Base-by-base conservation (phyloP, 2,888 invertebrate genomes). In the Melanchra persicariae region DNA sequence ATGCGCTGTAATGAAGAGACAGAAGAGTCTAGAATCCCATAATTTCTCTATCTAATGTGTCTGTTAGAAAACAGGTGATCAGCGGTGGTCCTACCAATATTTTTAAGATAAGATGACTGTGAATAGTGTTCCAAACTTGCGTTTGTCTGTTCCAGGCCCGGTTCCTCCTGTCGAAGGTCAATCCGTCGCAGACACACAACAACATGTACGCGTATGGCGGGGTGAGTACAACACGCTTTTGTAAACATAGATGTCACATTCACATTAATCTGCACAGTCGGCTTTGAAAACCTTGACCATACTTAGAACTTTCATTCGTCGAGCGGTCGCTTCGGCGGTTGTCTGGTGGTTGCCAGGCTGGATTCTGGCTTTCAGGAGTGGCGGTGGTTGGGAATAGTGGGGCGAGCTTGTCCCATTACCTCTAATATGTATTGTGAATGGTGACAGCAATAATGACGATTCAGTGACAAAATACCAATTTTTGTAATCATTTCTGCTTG, bases 121-220 rank as follows among this genome's bases (percentile, higher is more conserved):
- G 22, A 8, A 54, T n/a, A 19, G 51, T 61, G 30, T 47, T 76
- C 6, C 43, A 30, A 45, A 19, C 19, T 26, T 37, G 10, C 55
- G 43, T 60, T 71, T 60, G 54, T 83, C 76, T 79, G 65, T 92
- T 96, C 22, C 95, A 98, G 97, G 99, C 99, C 19, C 97, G 99
- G 83, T 99, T 99, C 96, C 97, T 99, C 85, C 95, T 99, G 68
- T 99, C 99, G 26, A 99, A 99, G 97, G 99, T 99, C 74, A 99
- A 99, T 95, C 99, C 99, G n/a, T 99, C 99, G 87, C 98, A 99
- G 93, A 99, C 99, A 24, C 99, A 99, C 95, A 99, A 99, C 96
- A 99, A 99, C 93, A 99, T 98, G 98, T 99, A 99, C 94, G 98
- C 98, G 54, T 99, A 99, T 93, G 98, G 98, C 88, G 98, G 98